Evolutionary conservation across 2,888 invertebrate species (phyloP).

Genomic region (Hirtodrosophila duncani): DNA sequence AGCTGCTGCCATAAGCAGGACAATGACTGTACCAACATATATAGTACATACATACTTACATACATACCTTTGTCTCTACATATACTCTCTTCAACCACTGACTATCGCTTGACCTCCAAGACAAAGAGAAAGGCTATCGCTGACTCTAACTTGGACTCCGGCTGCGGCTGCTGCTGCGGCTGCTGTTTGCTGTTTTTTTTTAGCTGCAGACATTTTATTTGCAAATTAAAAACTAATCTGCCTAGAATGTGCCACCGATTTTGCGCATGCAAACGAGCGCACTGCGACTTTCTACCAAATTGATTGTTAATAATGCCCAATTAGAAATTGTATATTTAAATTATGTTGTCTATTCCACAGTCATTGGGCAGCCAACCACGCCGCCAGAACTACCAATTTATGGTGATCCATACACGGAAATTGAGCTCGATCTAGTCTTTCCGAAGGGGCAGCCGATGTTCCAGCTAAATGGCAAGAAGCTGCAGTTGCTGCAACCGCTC

Average conservation of each 20-base stretch:
- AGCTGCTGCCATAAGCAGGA: not conserved
- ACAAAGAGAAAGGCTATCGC: constrained; percentile 58
- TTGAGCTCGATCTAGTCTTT: constrained; percentile 87
- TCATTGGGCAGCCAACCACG: constrained; percentile 89
- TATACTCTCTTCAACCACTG: constrained; percentile 19
- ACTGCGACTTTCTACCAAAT: not conserved
- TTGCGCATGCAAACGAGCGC: too few relatives aligned
- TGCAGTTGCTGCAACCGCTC: constrained; percentile 88
- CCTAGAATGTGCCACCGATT: constrained; percentile 11
- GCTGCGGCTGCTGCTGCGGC: too few relatives aligned
- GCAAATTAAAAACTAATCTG: constrained; percentile 17
- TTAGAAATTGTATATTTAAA: constrained; percentile 18
- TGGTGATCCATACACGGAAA: constrained; percentile 88
- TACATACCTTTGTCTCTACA: too few relatives aligned
- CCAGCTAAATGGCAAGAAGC: constrained; percentile 88
- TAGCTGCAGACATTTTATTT: constrained; percentile 7
- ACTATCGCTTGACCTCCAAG: constrained; percentile 32
- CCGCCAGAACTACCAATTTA: constrained; percentile 90
- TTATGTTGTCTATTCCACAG: constrained; percentile 79
- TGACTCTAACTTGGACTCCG: too few relatives aligned
- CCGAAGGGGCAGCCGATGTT: constrained; percentile 89
- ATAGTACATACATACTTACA: too few relatives aligned
- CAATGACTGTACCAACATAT: too few relatives aligned
- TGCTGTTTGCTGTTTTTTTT: constrained; percentile 9
- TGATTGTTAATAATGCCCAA: constrained; percentile 7